Evolutionary conservation across 2,888 invertebrate species (phyloP).

Genomic region (Tinea pellionella): DNA sequence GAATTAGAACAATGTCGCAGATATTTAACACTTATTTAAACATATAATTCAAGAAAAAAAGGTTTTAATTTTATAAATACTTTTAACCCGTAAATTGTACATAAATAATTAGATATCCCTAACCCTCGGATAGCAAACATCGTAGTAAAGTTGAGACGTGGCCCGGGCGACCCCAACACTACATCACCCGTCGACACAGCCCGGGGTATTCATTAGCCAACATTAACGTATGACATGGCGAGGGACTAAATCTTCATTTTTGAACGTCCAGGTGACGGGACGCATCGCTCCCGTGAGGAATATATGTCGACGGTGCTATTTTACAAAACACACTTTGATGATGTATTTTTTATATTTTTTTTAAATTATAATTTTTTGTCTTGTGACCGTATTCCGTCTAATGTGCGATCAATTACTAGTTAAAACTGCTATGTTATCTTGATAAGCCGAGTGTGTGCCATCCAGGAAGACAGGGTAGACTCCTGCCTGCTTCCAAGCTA

Average conservation of each 20-base stretch:
- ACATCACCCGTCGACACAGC: conserved; percentile 35
- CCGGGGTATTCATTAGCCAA: conserved; percentile 62
- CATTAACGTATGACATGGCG: conserved; percentile 65
- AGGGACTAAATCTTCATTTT: conserved; percentile 70
- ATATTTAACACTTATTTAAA: too few relatives aligned
- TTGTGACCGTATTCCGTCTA: too few relatives aligned
- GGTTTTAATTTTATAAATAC: too few relatives aligned
- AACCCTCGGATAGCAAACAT: background rate
- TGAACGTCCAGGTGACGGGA: conserved; percentile 27
- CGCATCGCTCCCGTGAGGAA: conserved; percentile 15
- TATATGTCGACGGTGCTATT: background rate
- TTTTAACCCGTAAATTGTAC: background rate
- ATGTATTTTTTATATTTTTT: background rate
- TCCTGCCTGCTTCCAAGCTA: too few relatives aligned
- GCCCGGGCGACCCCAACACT: conserved; percentile 33
- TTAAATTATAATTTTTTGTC: background rate
- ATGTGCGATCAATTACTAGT: too few relatives aligned
- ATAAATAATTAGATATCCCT: background rate
- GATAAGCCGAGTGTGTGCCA: too few relatives aligned
- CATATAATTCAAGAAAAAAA: too few relatives aligned
- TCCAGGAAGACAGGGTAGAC: too few relatives aligned
- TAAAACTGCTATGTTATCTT: too few relatives aligned
- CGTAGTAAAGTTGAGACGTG: conserved; percentile 9
- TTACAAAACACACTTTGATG: background rate
- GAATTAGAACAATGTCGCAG: too few relatives aligned